Evolutionary conservation across 2,113 vertebrate species (phyloP).

Genomic region (Petrocephalus microphthalmus): DNA sequence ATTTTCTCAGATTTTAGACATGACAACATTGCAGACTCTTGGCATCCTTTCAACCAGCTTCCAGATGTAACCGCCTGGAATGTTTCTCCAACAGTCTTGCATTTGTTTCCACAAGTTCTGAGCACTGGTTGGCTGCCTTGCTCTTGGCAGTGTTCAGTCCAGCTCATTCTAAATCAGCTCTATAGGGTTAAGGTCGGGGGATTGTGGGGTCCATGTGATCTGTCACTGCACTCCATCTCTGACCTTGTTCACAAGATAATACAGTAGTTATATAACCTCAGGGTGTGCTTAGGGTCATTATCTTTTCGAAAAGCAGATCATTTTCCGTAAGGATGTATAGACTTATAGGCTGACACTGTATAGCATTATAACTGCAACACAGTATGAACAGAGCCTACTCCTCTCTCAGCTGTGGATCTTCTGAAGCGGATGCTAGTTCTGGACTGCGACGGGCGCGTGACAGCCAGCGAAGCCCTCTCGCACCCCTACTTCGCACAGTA

Average conservation of each 20-base stretch:
- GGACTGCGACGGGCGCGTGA: slow-evolving; percentile 89
- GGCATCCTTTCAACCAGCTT: background rate
- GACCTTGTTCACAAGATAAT: background rate
- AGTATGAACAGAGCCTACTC: background rate
- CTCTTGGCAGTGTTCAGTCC: background rate
- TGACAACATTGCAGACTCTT: background rate
- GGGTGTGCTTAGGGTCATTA: background rate
- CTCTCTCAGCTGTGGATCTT: slow-evolving; percentile 77
- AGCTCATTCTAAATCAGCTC: background rate
- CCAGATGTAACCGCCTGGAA: background rate
- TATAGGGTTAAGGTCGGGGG: background rate
- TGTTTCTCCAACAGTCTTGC: background rate
- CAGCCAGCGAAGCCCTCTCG: slow-evolving; percentile 78
- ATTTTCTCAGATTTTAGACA: background rate
- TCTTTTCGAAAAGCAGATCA: background rate
- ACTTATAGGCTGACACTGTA: background rate
- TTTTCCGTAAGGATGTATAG: background rate
- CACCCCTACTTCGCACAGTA: slow-evolving; percentile 96
- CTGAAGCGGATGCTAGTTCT: slow-evolving; percentile 91
- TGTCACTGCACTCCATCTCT: background rate
- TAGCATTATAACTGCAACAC: background rate
- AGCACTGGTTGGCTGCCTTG: background rate
- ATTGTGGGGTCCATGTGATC: background rate
- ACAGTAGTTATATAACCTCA: background rate
- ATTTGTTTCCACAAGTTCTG: background rate